Conservation (phyloP, 2,888 invertebrate genomes). For the Ophion obscuratus region DNA sequence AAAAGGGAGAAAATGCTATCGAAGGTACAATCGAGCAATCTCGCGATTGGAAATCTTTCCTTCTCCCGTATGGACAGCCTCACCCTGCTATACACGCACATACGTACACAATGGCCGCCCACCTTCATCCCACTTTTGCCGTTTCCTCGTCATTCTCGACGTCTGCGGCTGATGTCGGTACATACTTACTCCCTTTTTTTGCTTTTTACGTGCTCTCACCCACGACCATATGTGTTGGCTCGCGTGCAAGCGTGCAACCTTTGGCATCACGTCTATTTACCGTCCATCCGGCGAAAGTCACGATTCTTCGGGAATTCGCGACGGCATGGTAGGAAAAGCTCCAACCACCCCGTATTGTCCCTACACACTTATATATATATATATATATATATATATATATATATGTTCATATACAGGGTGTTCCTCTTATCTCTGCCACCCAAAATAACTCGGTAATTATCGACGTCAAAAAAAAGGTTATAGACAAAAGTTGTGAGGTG, state of each 20-base stretch:
- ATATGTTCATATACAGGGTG: no score
- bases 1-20: slow-evolving; percentile 56
- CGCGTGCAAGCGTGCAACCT: slow-evolving; percentile 69
- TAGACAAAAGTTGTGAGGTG: no score
- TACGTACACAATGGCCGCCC: neutral
- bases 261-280: slow-evolving; percentile 70
- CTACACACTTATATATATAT: slow-evolving; percentile 3
- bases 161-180: slow-evolving; percentile 25
- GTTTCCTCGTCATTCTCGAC: slow-evolving; percentile 32
- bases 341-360: slow-evolving; percentile 25
- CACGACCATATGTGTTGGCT: slow-evolving; percentile 41
- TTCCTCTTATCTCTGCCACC: no score
- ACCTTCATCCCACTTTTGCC: slow-evolving; percentile 6
- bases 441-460: no score
- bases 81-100: slow-evolving; percentile 1
- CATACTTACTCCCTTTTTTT: slow-evolving; percentile 9
- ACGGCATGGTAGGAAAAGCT: slow-evolving; percentile 67
- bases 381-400: neutral
- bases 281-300: slow-evolving; percentile 69
- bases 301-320: slow-evolving; percentile 72
- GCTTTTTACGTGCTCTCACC: slow-evolving; percentile 10
- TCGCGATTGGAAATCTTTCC: slow-evolving; percentile 78
- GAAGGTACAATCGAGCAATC: slow-evolving; percentile 82
- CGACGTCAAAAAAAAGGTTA: no score
- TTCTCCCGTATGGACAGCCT: neutral